These are phyloP conservation scores for Acanthurus leucopareius DNA, from an alignment of 2,797 vertebrate species.

Conservation along the genomic window DNA sequence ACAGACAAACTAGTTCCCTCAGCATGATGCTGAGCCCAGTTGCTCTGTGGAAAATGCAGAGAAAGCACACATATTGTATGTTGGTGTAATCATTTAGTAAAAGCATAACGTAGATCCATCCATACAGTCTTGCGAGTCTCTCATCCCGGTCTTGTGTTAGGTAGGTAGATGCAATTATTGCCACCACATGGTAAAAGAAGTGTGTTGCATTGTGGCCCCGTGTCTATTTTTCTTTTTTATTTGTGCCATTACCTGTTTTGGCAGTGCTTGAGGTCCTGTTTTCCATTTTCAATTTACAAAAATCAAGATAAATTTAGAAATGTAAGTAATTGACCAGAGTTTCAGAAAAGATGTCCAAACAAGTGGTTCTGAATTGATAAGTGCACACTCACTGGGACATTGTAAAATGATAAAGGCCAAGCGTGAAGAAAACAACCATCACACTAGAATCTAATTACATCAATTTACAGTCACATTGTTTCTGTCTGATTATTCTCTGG, in stretches of 20 bases:
- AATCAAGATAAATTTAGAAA: conserved; percentile 46
- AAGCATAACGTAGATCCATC: conserved; percentile 26
- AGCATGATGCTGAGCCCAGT: conserved; percentile 73
- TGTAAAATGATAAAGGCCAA: conserved; percentile 55
- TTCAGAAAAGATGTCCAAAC: conserved; percentile 32
- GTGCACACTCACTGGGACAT: conserved; percentile 38
- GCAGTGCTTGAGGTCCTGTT: conserved; percentile 4
- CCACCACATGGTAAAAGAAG: background rate
- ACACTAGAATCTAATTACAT: conserved; percentile 66
- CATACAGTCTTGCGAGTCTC: background rate
- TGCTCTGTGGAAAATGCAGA: conserved; percentile 70
- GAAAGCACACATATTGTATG: conserved; percentile 65
- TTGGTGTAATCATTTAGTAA: conserved; percentile 61
- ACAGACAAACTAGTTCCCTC: conserved; percentile 85
- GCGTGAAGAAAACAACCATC: conserved; percentile 54
- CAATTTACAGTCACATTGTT: conserved; percentile 61
- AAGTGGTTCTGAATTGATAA: conserved; percentile 33
- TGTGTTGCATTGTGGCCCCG: background rate
- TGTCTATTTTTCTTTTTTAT: background rate
- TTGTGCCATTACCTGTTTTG: background rate
- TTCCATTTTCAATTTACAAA: conserved; percentile 22
- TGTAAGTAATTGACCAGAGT: conserved; percentile 34
- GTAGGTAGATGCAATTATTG: conserved; percentile 13
- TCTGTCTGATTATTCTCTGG: conserved; percentile 61
- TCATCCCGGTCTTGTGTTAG: background rate